Evolutionary conservation across 2,113 vertebrate genomes (phyloP).

Genomic region (Mesocricetus auratus): DNA sequence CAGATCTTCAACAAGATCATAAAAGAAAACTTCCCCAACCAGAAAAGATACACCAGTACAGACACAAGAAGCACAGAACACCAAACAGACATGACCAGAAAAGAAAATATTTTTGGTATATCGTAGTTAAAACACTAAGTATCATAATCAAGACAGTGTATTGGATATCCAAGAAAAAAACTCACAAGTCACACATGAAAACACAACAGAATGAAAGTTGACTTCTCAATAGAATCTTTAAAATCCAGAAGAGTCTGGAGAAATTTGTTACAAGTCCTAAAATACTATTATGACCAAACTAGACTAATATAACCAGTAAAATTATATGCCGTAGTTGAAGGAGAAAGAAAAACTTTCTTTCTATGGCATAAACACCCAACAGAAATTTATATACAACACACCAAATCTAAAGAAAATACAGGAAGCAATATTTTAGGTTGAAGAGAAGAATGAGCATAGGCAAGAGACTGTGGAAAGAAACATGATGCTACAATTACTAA

Average conservation of each 20-base stretch:
- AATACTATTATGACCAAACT: not conserved
- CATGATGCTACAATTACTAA: not conserved
- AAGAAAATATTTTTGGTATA: not conserved
- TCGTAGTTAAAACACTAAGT: not conserved
- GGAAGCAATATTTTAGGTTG: not conserved
- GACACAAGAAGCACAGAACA: not conserved
- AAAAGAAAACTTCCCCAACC: not conserved
- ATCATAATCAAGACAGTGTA: not conserved
- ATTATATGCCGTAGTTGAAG: not conserved
- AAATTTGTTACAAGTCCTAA: not conserved
- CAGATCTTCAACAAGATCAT: not conserved
- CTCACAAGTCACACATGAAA: not conserved
- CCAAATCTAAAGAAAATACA: not conserved
- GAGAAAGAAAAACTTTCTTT: not conserved
- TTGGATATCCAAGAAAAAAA: not conserved
- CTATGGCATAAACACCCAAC: not conserved
- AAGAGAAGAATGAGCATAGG: not conserved
- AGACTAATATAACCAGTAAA: not conserved
- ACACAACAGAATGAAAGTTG: not conserved
- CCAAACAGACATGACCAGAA: not conserved
- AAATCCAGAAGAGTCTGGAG: not conserved
- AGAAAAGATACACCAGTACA: not conserved
- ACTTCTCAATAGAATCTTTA: not conserved
- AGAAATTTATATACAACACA: not conserved
- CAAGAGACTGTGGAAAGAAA: not conserved